These are phyloP conservation scores for Anthoptus insignis DNA, from an alignment of 2,888 invertebrate genomes.

Conservation along the genomic window DNA sequence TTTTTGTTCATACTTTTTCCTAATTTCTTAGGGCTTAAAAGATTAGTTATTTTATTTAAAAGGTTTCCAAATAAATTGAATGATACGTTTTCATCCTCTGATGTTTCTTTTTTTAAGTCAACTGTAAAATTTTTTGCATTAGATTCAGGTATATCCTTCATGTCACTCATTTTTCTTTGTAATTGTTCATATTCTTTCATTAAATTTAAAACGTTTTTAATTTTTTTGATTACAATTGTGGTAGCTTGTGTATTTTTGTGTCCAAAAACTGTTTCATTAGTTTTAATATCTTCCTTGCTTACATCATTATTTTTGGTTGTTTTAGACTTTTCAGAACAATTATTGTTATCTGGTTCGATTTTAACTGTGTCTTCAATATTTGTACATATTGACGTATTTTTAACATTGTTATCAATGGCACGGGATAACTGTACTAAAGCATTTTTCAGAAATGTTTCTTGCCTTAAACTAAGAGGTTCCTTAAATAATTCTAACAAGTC, in stretches of 20 bases:
- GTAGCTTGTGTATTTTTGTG: conserved; percentile 46
- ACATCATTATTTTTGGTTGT: conserved; percentile 3
- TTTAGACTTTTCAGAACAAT: conserved; percentile 27
- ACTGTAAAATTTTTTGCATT: conserved; percentile 12
- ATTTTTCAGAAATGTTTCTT: conserved; percentile 73
- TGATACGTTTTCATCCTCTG: conserved; percentile 56
- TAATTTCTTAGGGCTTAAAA: conserved; percentile 65
- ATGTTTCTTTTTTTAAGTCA: conserved; percentile 43
- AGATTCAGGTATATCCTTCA: conserved; percentile 50
- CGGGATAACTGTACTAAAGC: conserved; percentile 71
- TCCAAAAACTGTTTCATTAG: conserved; percentile 11
- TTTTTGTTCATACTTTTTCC: conserved; percentile 57
- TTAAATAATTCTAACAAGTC: conserved; percentile 75
- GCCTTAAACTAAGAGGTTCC: conserved; percentile 73
- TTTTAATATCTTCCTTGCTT: no score
- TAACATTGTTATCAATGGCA: conserved; percentile 62
- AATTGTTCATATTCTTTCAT: conserved; percentile 69
- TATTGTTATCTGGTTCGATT: conserved; percentile 42
- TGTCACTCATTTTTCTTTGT: conserved; percentile 56
- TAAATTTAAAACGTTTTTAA: conserved; percentile 66
- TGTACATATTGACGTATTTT: conserved; percentile 69
- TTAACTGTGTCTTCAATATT: conserved; percentile 57
- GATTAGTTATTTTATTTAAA: conserved; percentile 70
- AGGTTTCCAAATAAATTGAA: conserved; percentile 67
- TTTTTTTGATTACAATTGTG: conserved; percentile 61